A percentile compares a stretch with the other conserved stretches of the same genome.
Evolutionary conservation across 1,140 invertebrate genomes (phyloP).

Genomic region (Halictus rubicundus): DNA sequence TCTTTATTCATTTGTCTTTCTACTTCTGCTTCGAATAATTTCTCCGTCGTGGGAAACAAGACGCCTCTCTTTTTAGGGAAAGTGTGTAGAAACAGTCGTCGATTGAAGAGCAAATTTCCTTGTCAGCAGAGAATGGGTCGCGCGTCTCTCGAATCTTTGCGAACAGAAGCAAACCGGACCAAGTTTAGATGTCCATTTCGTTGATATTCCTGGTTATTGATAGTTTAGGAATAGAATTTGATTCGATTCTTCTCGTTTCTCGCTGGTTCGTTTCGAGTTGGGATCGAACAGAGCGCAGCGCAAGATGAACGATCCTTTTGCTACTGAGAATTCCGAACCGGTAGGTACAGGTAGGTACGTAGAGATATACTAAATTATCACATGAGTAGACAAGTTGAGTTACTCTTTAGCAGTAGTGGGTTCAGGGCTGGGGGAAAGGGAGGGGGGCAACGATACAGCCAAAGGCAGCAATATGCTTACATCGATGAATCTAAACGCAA

Average conservation of each 20-base stretch:
- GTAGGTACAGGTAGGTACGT: conserved; percentile 74
- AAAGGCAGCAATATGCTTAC: conserved; percentile 79
- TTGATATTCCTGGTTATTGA: neutral
- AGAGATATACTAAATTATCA: conserved; percentile 79
- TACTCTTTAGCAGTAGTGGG: conserved; percentile 75
- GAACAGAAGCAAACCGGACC: neutral
- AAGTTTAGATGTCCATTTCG: neutral
- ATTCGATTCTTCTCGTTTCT: neutral
- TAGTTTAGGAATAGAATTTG: neutral
- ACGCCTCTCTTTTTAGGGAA: conserved; percentile 17
- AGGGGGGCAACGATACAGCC: conserved; percentile 77
- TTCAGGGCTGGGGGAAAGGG: conserved; percentile 50
- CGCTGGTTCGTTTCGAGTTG: neutral
- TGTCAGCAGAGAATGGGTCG: conserved; percentile 42
- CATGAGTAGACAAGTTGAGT: conserved; percentile 78
- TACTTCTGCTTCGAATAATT: neutral
- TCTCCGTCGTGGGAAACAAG: conserved; percentile 22
- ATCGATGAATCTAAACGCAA: conserved; percentile 67
- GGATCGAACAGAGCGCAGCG: conserved; percentile 25
- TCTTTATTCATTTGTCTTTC: neutral
- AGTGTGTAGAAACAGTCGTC: conserved; percentile 38
- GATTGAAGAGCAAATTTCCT: conserved; percentile 34
- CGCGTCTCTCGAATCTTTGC: neutral
- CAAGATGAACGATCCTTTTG: conserved; percentile 48
- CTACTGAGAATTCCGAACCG: conserved; percentile 56